Percentiles rank a stretch among this genome's conserved stretches.
phyloP scores from a whole-genome alignment of 2,888 invertebrate species.

The Alloscopus bannaensis region DNA sequence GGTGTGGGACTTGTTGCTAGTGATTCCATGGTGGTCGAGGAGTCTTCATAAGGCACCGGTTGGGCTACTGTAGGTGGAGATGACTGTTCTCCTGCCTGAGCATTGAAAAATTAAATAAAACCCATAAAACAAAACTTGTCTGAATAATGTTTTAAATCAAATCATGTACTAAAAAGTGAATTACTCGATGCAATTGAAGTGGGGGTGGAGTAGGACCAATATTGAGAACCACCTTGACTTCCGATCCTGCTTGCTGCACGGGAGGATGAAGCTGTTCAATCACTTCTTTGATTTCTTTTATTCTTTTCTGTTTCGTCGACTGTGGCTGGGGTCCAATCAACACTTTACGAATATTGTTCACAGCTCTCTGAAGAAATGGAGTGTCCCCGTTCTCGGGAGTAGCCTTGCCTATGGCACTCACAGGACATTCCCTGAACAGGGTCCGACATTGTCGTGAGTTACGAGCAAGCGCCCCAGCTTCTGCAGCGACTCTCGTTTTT shows the following conservation, averaged over 20 bases:
- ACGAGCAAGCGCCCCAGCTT: constrained; percentile 38
- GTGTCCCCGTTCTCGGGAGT: background rate
- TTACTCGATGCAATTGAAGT: too few species aligned
- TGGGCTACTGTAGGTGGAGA: background rate
- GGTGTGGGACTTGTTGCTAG: constrained; percentile 1
- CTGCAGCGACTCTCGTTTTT: constrained; percentile 43
- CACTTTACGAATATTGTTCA: constrained; percentile 59
- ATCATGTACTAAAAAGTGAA: too few species aligned
- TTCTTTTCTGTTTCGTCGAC: constrained; percentile 14
- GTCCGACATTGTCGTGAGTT: constrained; percentile 59
- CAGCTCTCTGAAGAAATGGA: constrained; percentile 43
- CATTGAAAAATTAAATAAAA: too few species aligned
- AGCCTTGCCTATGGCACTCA: constrained; percentile 18
- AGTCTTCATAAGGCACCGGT: background rate
- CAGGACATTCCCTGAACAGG: constrained; percentile 59
- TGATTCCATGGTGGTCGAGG: background rate
- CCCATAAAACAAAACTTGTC: too few species aligned
- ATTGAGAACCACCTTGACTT: constrained; percentile 50
- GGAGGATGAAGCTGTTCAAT: constrained; percentile 34
- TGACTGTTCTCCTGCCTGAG: constrained; percentile 7
- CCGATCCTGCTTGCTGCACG: constrained; percentile 24
- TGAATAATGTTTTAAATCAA: too few species aligned
- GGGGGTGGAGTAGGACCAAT: constrained; percentile 47
- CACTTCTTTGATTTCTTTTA: constrained; percentile 43
- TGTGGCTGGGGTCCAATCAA: constrained; percentile 31